Evolutionary conservation across 2,888 invertebrate species (phyloP).

Genomic region (Aporophyla nigra): DNA sequence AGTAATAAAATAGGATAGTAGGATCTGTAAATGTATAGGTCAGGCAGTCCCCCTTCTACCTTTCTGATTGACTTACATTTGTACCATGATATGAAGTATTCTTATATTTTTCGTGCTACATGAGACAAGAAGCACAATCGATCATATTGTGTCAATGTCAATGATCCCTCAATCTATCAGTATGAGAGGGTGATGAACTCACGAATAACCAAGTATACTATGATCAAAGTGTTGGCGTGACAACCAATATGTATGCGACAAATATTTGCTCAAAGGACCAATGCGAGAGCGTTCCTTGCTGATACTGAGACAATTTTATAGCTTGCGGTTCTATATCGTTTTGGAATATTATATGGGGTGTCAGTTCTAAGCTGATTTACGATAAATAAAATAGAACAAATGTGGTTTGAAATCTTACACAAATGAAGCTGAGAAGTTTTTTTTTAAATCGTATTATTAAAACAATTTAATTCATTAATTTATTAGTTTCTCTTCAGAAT

Average conservation of each 20-base stretch:
- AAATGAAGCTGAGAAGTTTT: neutral
- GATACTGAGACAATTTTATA: conserved; percentile 1
- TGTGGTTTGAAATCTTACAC: neutral
- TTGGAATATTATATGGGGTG: conserved; percentile 1
- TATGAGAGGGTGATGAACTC: conserved; percentile 14
- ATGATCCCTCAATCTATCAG: conserved; percentile 11
- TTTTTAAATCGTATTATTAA: no score
- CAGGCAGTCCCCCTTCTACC: neutral
- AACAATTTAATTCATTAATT: no score
- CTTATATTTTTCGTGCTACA: neutral
- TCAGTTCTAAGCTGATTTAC: neutral
- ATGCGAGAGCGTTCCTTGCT: neutral
- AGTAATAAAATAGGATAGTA: no score
- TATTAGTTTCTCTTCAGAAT: no score
- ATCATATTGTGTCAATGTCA: conserved; percentile 1
- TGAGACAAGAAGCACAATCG: neutral
- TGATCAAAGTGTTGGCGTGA: conserved; percentile 6
- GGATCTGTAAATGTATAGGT: no score
- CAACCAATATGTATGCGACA: conserved; percentile 11
- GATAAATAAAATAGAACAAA: neutral
- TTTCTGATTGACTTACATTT: neutral
- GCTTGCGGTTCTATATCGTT: neutral
- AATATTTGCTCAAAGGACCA: conserved; percentile 28
- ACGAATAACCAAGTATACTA: neutral
- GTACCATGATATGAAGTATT: neutral